These are phyloP conservation scores for Huso huso DNA, from an alignment of 2,797 vertebrate genomes.

Conservation along the genomic window DNA sequence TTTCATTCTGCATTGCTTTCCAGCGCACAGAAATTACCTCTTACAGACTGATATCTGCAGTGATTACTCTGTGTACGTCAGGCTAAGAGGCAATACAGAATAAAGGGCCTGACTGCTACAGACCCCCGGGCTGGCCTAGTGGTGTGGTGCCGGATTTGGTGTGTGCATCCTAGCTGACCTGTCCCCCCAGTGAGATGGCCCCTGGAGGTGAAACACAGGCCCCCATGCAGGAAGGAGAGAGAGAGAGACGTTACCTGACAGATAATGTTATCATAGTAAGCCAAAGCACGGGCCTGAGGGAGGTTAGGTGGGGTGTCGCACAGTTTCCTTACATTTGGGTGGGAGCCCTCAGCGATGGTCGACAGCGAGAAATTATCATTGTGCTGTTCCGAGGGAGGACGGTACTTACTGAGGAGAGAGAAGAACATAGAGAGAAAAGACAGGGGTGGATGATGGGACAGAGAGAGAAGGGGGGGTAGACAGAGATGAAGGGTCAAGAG, in stretches of 20 bases:
- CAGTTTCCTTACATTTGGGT: slow-evolving; percentile 96
- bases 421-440: background rate
- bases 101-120: background rate
- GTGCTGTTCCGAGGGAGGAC: slow-evolving; percentile 91
- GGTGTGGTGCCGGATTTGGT: slow-evolving; percentile 19
- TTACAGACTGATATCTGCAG: no score
- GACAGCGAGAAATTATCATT: slow-evolving; percentile 99
- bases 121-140: slow-evolving; percentile 8
- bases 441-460: background rate
- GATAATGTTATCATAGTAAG: slow-evolving; percentile 86
- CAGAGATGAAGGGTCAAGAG: background rate
- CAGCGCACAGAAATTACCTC: no score
- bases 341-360: slow-evolving; percentile 98
- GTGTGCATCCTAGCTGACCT: slow-evolving; percentile 18
- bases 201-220: slow-evolving; percentile 36
- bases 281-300: slow-evolving; percentile 80
- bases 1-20: no score
- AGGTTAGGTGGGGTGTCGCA: slow-evolving; percentile 69
- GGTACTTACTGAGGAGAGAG: slow-evolving; percentile 75
- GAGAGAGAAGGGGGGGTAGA: background rate
- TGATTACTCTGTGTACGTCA: no score
- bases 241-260: slow-evolving; percentile 85
- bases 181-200: slow-evolving; percentile 21
- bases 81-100: no score
- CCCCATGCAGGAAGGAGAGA: slow-evolving; percentile 62